Evolutionary conservation across 2,797 vertebrate species (phyloP), one percentile per base, ranked within the genome.

Genomic region (Setipinna tenuifilis): DNA sequence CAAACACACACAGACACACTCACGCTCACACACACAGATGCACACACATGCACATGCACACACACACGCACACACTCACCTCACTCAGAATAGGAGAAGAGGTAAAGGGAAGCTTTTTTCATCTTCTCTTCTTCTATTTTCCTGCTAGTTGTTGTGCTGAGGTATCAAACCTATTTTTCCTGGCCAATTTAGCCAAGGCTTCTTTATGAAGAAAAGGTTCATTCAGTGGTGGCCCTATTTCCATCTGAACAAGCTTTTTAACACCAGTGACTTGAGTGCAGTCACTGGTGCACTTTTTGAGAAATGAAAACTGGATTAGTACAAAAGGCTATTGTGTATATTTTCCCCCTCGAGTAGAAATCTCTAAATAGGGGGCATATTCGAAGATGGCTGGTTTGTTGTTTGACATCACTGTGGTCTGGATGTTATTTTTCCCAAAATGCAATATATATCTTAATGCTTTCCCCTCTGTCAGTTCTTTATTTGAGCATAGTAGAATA

Each of bases 131-230:
- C 21, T 19, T 59, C 17, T 35, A 14, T 41, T 6, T 75, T 75
- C 28, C 17, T 78, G 19, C 68, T 75, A 6, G 68, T 75, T 75
- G 68, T 75, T 41, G 71, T 44, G 71, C 35, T 78, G 71, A 78
- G 2, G 35, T 78, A 78, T 78, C 19, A 41, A 78, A 19, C 71
- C 31, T 41, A n/a, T 44, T 78, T 78, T 17, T 16, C 31, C 31
- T 9, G 9, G 35, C 2, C 17, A 9, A 78, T 78, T 41, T 41
- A 7, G 2, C 17, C 31, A 44, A 44, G 35, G 16, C 17, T 10
- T 41, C 16, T 78, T 71, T 78, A 35, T 78, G 6, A 44, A 31
- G 35, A 21, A 14, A 31, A 41, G 31, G 35, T 4, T 41, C 71
- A 78, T 78, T 21, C 31, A 44, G 17, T 41, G 35, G 35, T 11